Evolutionary conservation across 1,140 invertebrate genomes (phyloP).

Genomic region (Marisa cornuarietis): DNA sequence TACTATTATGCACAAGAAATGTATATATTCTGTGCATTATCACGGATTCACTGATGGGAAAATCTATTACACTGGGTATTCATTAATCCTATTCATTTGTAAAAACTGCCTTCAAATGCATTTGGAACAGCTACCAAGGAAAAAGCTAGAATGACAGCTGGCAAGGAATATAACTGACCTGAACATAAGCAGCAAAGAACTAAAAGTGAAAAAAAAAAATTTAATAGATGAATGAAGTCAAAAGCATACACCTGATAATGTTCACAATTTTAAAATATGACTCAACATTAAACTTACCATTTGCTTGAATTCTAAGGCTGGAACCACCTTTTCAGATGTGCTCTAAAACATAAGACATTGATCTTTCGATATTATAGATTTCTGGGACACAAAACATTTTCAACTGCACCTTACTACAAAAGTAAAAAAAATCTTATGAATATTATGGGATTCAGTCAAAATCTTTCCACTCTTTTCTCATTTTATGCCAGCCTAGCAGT

Average conservation of each 20-base stretch:
- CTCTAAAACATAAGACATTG: slow-evolving; percentile 21
- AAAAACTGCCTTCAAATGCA: too few species aligned
- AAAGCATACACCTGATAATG: background rate
- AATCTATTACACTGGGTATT: too few species aligned
- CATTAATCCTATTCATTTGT: too few species aligned
- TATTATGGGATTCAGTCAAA: background rate
- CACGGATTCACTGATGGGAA: too few species aligned
- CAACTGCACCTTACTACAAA: too few species aligned
- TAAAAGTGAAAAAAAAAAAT: background rate
- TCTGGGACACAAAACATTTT: too few species aligned
- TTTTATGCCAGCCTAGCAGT: background rate
- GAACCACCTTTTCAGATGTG: slow-evolving; percentile 10
- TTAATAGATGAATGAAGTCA: background rate
- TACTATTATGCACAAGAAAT: too few species aligned
- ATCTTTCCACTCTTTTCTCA: too few species aligned
- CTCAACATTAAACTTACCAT: slow-evolving; percentile 17
- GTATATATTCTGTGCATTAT: too few species aligned
- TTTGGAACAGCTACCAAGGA: background rate
- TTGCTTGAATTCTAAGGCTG: slow-evolving; percentile 20
- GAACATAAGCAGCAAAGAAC: background rate
- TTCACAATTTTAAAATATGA: slow-evolving; percentile 8
- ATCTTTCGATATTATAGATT: too few species aligned
- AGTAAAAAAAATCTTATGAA: background rate
- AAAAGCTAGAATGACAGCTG: background rate
- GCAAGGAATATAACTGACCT: background rate